Conservation (phyloP, 2,797 vertebrate genomes). For the Siniperca scherzeri region DNA sequence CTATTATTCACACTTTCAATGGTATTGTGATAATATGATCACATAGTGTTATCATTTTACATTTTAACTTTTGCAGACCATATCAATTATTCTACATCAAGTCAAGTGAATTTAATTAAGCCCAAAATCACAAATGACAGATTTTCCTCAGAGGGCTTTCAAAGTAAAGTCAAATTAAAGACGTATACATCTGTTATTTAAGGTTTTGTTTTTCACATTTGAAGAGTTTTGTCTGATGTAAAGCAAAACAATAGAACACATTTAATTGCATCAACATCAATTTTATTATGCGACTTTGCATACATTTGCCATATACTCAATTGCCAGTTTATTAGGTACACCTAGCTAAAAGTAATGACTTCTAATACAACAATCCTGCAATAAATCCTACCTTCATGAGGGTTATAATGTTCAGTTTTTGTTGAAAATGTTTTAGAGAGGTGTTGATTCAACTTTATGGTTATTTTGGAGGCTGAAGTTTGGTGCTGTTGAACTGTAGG, state of each 20-base stretch:
- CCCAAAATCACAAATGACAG: not conserved
- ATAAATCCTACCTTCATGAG: not conserved
- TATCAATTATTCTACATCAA: not conserved
- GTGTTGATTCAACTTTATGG: not conserved
- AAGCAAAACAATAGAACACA: not conserved
- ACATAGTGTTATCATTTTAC: not conserved
- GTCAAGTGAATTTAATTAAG: not conserved
- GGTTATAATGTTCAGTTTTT: not conserved
- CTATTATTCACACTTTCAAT: not conserved
- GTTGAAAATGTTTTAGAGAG: not conserved
- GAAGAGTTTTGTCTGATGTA: not conserved
- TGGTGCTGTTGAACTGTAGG: not conserved
- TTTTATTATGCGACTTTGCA: not conserved
- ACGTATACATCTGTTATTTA: not conserved
- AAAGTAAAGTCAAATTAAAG: not conserved
- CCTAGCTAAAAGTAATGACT: no score
- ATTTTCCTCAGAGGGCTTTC: not conserved
- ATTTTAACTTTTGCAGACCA: not conserved
- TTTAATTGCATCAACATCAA: not conserved
- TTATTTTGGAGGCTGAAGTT: not conserved
- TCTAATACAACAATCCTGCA: not conserved
- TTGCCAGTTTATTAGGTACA: not conserved
- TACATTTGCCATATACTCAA: not conserved
- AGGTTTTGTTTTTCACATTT: not conserved
- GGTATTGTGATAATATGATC: not conserved